Conservation (phyloP, 35 echinoderm and acorn worm genomes). For the Ophioderma brevispina region DNA sequence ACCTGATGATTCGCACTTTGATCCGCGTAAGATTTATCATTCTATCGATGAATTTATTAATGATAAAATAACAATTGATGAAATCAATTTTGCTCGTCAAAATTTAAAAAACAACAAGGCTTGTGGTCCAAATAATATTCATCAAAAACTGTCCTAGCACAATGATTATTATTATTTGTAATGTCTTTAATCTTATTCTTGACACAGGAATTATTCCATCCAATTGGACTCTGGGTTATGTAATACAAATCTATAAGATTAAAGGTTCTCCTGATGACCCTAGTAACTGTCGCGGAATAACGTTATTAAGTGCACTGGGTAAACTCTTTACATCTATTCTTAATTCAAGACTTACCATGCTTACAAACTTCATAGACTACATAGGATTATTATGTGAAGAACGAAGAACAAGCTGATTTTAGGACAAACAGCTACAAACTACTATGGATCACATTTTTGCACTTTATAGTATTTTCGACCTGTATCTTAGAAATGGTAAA, state of each 20-base stretch:
- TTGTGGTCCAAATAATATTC: neutral
- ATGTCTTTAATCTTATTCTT: neutral
- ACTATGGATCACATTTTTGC: conserved; percentile 36
- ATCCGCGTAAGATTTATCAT: neutral
- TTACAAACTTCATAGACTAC: conserved; percentile 21
- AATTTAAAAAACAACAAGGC: neutral
- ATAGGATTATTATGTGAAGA: conserved; percentile 25
- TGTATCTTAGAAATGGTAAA: conserved; percentile 33
- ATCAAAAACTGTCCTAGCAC: neutral
- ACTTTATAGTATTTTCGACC: conserved; percentile 41
- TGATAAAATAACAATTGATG: neutral
- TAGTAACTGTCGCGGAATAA: neutral
- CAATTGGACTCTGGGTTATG: neutral
- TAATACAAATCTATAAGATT: conserved; percentile 6
- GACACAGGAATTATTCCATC: neutral
- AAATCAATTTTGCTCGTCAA: neutral
- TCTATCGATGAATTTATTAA: conserved; percentile 9
- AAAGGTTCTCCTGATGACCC: neutral
- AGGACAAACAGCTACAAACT: conserved; percentile 23
- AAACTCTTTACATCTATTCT: conserved; percentile 42
- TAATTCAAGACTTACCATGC: conserved; percentile 13
- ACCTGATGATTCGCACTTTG: neutral
- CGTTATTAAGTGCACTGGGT: neutral
- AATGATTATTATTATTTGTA: neutral
- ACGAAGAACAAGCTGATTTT: conserved; percentile 54